Evolutionary conservation across 2,797 vertebrate species (phyloP), one percentile per base, ranked within the genome.

Genomic region (Chiroxiphia lanceolata): DNA sequence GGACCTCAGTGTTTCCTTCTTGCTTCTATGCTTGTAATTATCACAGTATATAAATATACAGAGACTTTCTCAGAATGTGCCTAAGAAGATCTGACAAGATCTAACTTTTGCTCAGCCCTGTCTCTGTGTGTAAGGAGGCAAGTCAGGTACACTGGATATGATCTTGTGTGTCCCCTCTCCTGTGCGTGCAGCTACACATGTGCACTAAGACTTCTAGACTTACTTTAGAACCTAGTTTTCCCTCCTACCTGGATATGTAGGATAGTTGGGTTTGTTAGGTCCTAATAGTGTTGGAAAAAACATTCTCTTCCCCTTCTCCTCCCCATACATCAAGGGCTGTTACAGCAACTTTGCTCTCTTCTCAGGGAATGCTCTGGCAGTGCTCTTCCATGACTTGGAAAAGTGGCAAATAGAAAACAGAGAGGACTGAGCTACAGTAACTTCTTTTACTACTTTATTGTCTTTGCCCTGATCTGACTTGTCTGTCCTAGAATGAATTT

Each of bases 21-120:
- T 97, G 91, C 91, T 96, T 76, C 94, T 87, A 96, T 95, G 96
- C 79, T 94, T 96, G 77, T 79, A 97, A 97, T 98, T 96, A 97
- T 91, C 90, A 74, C 79, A 92, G 93, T 56, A 54, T 95, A 96
- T 94, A 96, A 95, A 94, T 96, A 96, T 5, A 94, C 68, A 69
- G 64, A 81, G 67, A 45, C 68, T 68, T 91, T 72, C 70, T 96
- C 83, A 93, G 65, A 93, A 94, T 92, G 81, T 87, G 91, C 88
- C 76, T 57, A 75, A 75, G 63, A 68, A 80, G 84, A 83, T 88
- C 75, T 94, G 90, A 97, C 59, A 95, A 94, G 40, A 77, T 69
- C 76, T 87, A 27, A 21, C 38, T 91, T 95, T 92, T 68, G 34
- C 68, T 77, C 26, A 51, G 60, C 25, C 21, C 19, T 1, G 2